Conservation (phyloP, 1,140 invertebrate species). For the Drosophila sucinea region DNA sequence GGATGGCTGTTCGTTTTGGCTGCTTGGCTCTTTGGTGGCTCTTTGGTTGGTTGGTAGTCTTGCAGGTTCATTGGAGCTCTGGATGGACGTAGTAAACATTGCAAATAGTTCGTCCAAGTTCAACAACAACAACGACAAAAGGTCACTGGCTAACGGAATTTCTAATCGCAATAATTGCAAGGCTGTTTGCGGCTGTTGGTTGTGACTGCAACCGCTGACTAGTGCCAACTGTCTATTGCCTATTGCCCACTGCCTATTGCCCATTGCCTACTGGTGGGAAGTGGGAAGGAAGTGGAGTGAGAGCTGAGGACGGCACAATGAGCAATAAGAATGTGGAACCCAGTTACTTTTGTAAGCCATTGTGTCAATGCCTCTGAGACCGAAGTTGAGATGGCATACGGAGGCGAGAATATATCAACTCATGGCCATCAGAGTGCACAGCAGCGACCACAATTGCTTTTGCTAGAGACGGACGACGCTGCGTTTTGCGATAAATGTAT, state of each 20-base stretch:
- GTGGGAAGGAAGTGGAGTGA: slow-evolving; percentile 21
- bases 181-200: slow-evolving; percentile 10
- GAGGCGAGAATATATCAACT: slow-evolving; percentile 50
- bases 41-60: slow-evolving; percentile 26
- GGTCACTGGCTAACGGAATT: slow-evolving; percentile 56
- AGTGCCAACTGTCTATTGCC: not conserved
- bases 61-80: slow-evolving; percentile 35
- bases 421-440: slow-evolving; percentile 61
- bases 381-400: slow-evolving; percentile 1
- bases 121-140: slow-evolving; percentile 34
- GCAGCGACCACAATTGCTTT: slow-evolving; percentile 2
- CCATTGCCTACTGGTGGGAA: not conserved
- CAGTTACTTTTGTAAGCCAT: slow-evolving; percentile 42
- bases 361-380: slow-evolving; percentile 68
- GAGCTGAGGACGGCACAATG: slow-evolving; percentile 3
- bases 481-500: not conserved
- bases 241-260: not conserved
- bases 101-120: slow-evolving; percentile 16
- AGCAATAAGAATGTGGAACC: slow-evolving; percentile 28
- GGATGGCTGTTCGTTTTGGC: slow-evolving; percentile 13
- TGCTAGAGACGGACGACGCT: not conserved
- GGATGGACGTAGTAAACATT: slow-evolving; percentile 5
- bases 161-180: slow-evolving; percentile 71
- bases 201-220: slow-evolving; percentile 6
- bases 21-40: slow-evolving; percentile 8